Conservation (phyloP, 2,113 vertebrate genomes). For the Canis aureus region DNA sequence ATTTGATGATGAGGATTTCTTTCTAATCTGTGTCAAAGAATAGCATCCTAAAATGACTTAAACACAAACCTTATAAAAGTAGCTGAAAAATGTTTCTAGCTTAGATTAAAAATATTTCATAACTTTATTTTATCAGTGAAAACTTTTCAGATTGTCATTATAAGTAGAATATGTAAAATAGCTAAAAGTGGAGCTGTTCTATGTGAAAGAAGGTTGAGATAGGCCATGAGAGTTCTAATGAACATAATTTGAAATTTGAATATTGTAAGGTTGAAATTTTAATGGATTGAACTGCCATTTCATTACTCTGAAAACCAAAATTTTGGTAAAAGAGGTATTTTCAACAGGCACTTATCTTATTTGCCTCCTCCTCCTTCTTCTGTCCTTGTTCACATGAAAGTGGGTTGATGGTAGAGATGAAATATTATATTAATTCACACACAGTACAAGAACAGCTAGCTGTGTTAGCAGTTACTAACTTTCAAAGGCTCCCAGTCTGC, state of each 20-base stretch:
- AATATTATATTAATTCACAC: constrained; percentile 49
- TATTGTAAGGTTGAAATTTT: not conserved
- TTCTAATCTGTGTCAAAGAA: not conserved
- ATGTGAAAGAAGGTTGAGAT: not conserved
- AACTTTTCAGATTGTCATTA: not conserved
- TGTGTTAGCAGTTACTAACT: constrained; percentile 31
- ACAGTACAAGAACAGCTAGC: not conserved
- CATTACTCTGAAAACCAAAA: not conserved
- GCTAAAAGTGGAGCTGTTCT: not conserved
- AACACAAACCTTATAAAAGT: not conserved
- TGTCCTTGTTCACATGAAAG: constrained; percentile 46
- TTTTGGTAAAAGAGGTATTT: constrained; percentile 6
- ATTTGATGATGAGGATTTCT: not conserved
- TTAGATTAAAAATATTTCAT: not conserved
- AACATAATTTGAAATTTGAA: not conserved
- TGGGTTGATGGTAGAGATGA: constrained; percentile 10
- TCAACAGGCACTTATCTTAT: constrained; percentile 8
- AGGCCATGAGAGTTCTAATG: not conserved
- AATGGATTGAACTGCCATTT: not conserved
- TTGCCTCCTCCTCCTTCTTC: not conserved
- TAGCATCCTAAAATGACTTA: not conserved
- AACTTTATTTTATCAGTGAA: constrained; percentile 33
- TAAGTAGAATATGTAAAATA: not conserved
- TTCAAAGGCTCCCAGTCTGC: constrained; percentile 60
- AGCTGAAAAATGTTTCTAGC: not conserved